These are phyloP conservation scores for Pelodiscus sinensis DNA, from an alignment of 2,113 vertebrate genomes.

Conservation along the genomic window DNA sequence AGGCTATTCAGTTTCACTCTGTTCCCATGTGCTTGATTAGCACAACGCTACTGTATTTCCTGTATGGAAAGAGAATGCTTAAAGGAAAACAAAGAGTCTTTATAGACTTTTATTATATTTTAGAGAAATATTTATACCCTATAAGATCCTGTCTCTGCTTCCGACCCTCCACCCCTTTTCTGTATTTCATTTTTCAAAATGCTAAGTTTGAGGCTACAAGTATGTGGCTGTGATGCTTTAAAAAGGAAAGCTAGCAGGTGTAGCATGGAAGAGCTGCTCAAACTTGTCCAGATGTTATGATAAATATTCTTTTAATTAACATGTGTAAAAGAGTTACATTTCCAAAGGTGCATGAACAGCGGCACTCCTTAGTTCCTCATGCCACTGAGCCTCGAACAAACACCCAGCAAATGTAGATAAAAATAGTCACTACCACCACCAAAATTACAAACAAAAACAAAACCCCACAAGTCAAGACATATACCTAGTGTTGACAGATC, in stretches of 20 bases:
- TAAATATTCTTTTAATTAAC: background rate
- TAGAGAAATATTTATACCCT: background rate
- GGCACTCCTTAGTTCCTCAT: too few relatives aligned
- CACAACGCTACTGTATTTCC: rapidly evolving
- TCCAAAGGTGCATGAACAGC: too few relatives aligned
- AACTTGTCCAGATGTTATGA: background rate
- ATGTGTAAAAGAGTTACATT: background rate
- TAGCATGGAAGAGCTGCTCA: background rate
- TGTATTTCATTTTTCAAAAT: background rate
- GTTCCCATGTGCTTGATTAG: background rate
- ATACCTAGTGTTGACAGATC: background rate
- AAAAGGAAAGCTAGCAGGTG: background rate
- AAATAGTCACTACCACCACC: background rate
- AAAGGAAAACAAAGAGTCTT: background rate
- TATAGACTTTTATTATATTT: background rate
- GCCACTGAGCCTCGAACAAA: background rate
- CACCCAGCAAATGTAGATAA: background rate
- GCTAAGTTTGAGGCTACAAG: too few relatives aligned
- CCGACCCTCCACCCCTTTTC: background rate
- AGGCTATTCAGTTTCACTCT: background rate
- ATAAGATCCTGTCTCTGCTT: background rate
- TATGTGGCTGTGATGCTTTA: background rate
- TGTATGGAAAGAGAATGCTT: background rate
- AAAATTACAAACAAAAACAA: background rate
- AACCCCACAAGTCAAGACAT: background rate